These are phyloP conservation scores for Zaprionus capensis DNA, from an alignment of 1,140 invertebrate genomes.

Conservation along the genomic window DNA sequence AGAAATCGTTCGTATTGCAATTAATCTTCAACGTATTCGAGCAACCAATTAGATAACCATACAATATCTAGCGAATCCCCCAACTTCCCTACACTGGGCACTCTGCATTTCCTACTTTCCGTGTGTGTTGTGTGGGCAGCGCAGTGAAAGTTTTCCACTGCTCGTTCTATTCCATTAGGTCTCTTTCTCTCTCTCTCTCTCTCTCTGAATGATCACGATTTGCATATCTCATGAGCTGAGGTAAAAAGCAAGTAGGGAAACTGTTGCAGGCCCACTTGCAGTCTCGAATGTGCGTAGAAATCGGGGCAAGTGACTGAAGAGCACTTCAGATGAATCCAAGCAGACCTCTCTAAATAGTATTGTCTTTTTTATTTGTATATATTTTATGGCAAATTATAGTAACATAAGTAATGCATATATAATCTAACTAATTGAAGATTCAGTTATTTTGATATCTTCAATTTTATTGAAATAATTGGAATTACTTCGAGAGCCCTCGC, in stretches of 20 bases:
- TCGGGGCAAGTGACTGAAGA: conserved; percentile 30
- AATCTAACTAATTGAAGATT: neutral
- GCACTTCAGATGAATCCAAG: neutral
- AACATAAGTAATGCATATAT: neutral
- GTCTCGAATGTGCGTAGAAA: conserved; percentile 54
- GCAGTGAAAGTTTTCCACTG: conserved; percentile 55
- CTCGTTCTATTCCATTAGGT: conserved; percentile 68
- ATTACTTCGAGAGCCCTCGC: neutral
- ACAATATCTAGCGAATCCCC: conserved; percentile 28
- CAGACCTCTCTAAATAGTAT: neutral
- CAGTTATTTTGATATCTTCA: neutral
- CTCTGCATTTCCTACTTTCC: neutral
- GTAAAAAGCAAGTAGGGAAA: conserved; percentile 18
- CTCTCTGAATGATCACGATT: conserved; percentile 45
- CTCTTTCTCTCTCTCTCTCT: conserved; percentile 29
- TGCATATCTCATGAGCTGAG: conserved; percentile 53
- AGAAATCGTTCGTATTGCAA: conserved; percentile 69
- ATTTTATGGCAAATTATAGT: neutral
- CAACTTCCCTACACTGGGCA: neutral
- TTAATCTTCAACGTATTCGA: conserved; percentile 60
- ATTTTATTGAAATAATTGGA: conserved; percentile 5
- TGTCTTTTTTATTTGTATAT: neutral
- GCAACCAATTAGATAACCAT: conserved; percentile 71
- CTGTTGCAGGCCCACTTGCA: conserved; percentile 37
- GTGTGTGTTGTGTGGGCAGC: conserved; percentile 49